These are phyloP conservation scores for Poeciliopsis paucimaculata DNA, from an alignment of 2,797 vertebrate genomes.

Conservation along the genomic window DNA sequence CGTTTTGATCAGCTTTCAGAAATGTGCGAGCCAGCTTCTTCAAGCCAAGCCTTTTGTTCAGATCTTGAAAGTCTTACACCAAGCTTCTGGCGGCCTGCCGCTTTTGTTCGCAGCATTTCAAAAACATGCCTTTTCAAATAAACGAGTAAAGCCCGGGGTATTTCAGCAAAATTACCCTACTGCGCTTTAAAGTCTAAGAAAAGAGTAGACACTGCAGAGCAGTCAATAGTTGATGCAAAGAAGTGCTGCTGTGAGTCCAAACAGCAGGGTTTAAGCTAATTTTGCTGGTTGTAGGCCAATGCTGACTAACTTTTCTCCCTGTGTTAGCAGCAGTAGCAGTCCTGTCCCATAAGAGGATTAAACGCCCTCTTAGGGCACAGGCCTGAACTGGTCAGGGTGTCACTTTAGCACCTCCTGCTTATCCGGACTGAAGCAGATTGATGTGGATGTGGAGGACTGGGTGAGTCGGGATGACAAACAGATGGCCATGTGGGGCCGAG, in stretches of 20 bases:
- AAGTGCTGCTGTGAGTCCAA: neutral
- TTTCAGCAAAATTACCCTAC: constrained; percentile 23
- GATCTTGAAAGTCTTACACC: constrained; percentile 18
- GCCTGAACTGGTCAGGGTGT: constrained; percentile 67
- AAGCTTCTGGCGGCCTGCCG: constrained; percentile 27
- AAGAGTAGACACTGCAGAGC: constrained; percentile 23
- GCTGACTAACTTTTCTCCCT: constrained; percentile 23
- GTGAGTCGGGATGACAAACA: constrained; percentile 48
- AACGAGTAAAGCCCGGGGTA: constrained; percentile 25
- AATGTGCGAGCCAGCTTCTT: constrained; percentile 35
- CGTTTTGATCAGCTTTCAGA: constrained; percentile 48
- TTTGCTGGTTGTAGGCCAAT: constrained; percentile 22
- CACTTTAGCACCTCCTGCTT: constrained; percentile 73
- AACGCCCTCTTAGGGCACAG: constrained; percentile 33
- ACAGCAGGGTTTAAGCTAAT: constrained; percentile 6
- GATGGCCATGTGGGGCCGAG: constrained; percentile 33
- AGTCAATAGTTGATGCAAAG: constrained; percentile 30
- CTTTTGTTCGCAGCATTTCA: constrained; percentile 14
- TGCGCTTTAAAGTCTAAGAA: constrained; percentile 18
- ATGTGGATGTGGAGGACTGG: constrained; percentile 60
- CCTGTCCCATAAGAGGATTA: constrained; percentile 78
- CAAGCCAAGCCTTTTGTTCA: constrained; percentile 34
- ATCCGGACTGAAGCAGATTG: constrained; percentile 73
- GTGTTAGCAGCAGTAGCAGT: constrained; percentile 26
- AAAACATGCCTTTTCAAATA: constrained; percentile 29